Evolutionary conservation across 2,888 invertebrate species (phyloP), one percentile per base, ranked within the genome.

Genomic region (Hydropsyche betteni): DNA sequence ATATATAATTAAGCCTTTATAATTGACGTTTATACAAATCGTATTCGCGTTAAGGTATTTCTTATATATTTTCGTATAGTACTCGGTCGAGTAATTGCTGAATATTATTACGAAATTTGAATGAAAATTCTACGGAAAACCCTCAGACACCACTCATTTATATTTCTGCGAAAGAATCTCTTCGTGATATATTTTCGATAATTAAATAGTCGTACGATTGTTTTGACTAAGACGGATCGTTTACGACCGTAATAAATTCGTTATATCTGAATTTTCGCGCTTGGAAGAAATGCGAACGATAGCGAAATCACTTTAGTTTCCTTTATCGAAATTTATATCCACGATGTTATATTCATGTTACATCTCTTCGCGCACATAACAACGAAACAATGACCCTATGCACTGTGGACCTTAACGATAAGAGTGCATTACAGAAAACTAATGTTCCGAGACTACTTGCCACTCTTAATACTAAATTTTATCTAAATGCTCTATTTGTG

Each of bases 161-260:
- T 24, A 61, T 61, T 61, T 61, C 33, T 33, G 24, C 61, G 61
- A 33, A 33, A 2, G 33, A 55, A 61, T 61, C 5, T 61, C 33
- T 33, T 61, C 61, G 33, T 10, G 5, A 61, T 16, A 61, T 33
- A 33, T 33, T 61, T 61, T 61, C 61, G 61, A 61, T 61, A 61
- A 61, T 61, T 61, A 24, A 61, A 33, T 61, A 61, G 61, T 61
- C 61, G 61, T 24, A 61, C 24, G 61, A 24, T 61, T 61, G 61
- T 61, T 61, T 61, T 61, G 61, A 61, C 61, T 61, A 61, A 61
- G 61, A 61, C 33, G 61, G 33, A 61, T 61, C 61, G 61, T 61
- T 61, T 61, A 61, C 5, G 33, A 61, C 61, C 2, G 24, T 24
- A 24, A 24, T 24, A 24, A 24, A 24, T 24, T 24, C 24, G 24